Evolutionary conservation across 2,113 vertebrate genomes (phyloP), one percentile per base, ranked within the genome.

Genomic region (Rattus norvegicus): DNA sequence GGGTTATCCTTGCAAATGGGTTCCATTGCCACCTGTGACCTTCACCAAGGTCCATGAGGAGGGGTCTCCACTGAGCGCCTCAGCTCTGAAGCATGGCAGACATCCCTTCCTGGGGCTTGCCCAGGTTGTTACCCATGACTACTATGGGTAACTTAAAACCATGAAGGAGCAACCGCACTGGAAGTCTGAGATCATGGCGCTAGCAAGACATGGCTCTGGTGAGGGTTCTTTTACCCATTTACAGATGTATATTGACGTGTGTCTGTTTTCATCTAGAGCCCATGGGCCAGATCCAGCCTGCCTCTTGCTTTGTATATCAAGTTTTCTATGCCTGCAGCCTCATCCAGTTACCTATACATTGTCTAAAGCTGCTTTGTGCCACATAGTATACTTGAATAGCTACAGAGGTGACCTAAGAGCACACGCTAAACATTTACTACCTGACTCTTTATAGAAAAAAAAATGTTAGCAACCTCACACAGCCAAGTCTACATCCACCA

Each of bases 111-210:
- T 98, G 99, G 90, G 99, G 99, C 96, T 99, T 99, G 5, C 99
- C 99, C 14, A 54, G 52, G 98, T 99, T 98, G 99, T 99, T n/a
- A 99, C 99, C 11, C 99, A 99, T 81, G 99, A 99, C 98, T 99
- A 99, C 97, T 99, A 99, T 98, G 98, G 99, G 98, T 99, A 99
- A 67, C 0, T 5, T 54, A 54, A 54, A 11, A 54, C 52, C 52
- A 69, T 69, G 11, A 67, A 67, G 24, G 24, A 28, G 12, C 26
- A 33, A 56, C 19, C 8, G n/a, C 61, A 59, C 26, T 65, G 22
- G 39, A 81, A 8, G n/a, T 59, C 75, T 61, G 20, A 84, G 22
- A 59, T 33, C 43, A 88, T 19, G 5, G 8, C 47, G 28, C 36
- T 86, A 83, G 17, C 26, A 33, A 13, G 13, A 16, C 3, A 1